These are phyloP conservation scores for Bicyclus anynana DNA, from an alignment of 1,140 invertebrate species.

Conservation along the genomic window DNA sequence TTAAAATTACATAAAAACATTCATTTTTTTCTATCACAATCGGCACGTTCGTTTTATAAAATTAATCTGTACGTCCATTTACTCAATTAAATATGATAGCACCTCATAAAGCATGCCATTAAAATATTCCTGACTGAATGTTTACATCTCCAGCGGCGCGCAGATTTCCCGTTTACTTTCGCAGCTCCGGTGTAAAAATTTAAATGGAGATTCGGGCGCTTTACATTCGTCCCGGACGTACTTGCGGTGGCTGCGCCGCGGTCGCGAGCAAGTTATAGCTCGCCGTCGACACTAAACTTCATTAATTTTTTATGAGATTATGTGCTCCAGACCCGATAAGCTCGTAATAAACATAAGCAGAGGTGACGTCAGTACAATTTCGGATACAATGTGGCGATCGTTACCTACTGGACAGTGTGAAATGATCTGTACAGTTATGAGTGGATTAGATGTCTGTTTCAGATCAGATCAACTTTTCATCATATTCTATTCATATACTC, in stretches of 20 bases:
- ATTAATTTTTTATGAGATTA: neutral
- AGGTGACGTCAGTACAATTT: too few relatives aligned
- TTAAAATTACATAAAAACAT: too few relatives aligned
- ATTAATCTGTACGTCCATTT: neutral
- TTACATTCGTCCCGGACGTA: neutral
- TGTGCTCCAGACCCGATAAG: too few relatives aligned
- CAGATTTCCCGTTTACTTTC: neutral
- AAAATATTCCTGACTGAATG: neutral
- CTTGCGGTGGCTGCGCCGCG: neutral
- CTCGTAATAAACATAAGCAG: too few relatives aligned
- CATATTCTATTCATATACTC: too few relatives aligned
- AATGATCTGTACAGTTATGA: too few relatives aligned
- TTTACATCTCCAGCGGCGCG: neutral
- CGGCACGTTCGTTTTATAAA: too few relatives aligned
- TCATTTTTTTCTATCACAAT: too few relatives aligned
- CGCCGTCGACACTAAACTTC: neutral
- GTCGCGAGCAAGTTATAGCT: neutral
- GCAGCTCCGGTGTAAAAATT: neutral
- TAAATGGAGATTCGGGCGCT: neutral
- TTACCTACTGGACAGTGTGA: too few relatives aligned
- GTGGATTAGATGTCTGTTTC: too few relatives aligned
- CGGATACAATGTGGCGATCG: too few relatives aligned
- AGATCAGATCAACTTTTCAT: too few relatives aligned
- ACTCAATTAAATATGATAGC: neutral
- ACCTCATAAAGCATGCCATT: neutral